phyloP scores from a whole-genome alignment of 2,113 vertebrate species.

The Desmodus rotundus region DNA sequence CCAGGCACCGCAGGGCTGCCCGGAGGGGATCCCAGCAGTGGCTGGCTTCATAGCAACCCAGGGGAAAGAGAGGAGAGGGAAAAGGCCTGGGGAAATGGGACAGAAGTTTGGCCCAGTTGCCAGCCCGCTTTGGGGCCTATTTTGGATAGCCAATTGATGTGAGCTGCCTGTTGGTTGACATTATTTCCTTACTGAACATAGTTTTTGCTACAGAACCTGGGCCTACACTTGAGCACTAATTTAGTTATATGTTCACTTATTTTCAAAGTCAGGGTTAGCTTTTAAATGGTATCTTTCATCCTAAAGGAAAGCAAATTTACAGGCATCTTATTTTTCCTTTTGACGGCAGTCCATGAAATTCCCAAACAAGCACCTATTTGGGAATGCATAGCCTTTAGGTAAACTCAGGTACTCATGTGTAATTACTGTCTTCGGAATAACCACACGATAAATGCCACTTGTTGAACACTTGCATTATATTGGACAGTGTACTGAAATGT shows the following conservation, averaged over 20 bases:
- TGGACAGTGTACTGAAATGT: background rate
- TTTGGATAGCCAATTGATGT: background rate
- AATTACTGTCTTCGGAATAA: background rate
- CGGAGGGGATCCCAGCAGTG: too few species aligned
- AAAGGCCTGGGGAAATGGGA: background rate
- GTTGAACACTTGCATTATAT: background rate
- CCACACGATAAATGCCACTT: background rate
- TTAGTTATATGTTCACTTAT: background rate
- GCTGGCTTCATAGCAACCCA: background rate
- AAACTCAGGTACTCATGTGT: background rate
- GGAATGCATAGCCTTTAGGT: background rate
- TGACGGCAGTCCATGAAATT: background rate
- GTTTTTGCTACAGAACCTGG: background rate
- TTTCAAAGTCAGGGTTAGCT: background rate
- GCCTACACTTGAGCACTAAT: background rate
- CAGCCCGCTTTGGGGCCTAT: background rate
- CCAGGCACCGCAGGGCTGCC: background rate
- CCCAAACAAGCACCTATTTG: background rate
- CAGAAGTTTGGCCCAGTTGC: background rate
- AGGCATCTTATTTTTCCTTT: background rate
- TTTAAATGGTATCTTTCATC: constrained; percentile 31
- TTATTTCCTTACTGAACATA: background rate
- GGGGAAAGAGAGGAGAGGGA: too few species aligned
- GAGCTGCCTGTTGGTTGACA: background rate
- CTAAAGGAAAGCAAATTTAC: background rate